phyloP scores from a whole-genome alignment of 2,888 invertebrate genomes.

The Philereme vetulata region DNA sequence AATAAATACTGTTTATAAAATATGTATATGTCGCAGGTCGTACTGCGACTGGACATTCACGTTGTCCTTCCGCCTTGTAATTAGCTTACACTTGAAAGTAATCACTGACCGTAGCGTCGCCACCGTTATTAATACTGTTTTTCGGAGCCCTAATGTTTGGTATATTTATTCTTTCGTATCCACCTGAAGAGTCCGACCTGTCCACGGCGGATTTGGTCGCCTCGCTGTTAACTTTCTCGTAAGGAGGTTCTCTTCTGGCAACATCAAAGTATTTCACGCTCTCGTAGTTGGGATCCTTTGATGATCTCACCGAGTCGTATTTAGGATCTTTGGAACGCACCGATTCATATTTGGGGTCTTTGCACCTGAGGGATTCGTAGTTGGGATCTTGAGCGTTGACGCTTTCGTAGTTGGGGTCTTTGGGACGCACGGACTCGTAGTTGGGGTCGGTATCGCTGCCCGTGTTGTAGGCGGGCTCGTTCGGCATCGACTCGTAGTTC shows the following conservation, averaged over 20 bases:
- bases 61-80: conserved; percentile 31
- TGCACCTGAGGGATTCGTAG: conserved; percentile 86
- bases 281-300: conserved; percentile 91
- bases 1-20: conserved; percentile 54
- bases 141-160: conserved; percentile 61
- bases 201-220: conserved; percentile 51
- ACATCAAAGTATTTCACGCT: conserved; percentile 89
- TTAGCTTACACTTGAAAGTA: conserved; percentile 74
- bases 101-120: conserved; percentile 70
- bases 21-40: conserved; percentile 53
- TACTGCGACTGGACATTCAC: conserved; percentile 18
- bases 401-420: conserved; percentile 88
- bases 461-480: conserved; percentile 85
- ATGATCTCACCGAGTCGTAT: conserved; percentile 87
- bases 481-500: conserved; percentile 90
- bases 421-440: conserved; percentile 87
- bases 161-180: conserved; percentile 73
- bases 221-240: conserved; percentile 84
- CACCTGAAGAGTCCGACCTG: conserved; percentile 71
- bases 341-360: conserved; percentile 86
- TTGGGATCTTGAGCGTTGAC: conserved; percentile 87
- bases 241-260: conserved; percentile 85
- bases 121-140: conserved; percentile 74
- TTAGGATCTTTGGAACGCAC: conserved; percentile 85
- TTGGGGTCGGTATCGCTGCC: conserved; percentile 90